These are phyloP conservation scores for Gymnocephalus cernua DNA, from an alignment of 2,113 vertebrate genomes.

Conservation along the genomic window DNA sequence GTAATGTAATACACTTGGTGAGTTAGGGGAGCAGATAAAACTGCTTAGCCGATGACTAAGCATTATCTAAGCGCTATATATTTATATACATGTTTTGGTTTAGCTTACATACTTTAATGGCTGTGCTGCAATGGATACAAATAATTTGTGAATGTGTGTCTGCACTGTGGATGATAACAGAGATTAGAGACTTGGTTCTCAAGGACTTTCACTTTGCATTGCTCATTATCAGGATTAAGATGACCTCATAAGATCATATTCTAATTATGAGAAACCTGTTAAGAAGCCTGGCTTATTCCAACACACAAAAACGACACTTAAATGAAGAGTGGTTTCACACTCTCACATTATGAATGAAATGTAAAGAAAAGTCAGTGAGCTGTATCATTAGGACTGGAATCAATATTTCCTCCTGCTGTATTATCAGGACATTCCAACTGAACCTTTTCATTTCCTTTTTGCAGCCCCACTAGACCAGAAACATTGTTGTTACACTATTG, in stretches of 20 bases:
- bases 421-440: neutral
- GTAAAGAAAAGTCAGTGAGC: neutral
- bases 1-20: conserved; percentile 7
- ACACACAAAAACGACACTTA: neutral
- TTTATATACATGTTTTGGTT: conserved; percentile 5
- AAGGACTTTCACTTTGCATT: neutral
- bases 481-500: no score
- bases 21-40: neutral
- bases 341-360: conserved; percentile 1
- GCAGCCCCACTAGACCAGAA: neutral
- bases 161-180: conserved; percentile 14
- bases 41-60: conserved; percentile 9
- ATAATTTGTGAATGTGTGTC: neutral
- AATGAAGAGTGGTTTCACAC: neutral
- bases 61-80: conserved; percentile 6
- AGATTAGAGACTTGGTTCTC: conserved; percentile 4
- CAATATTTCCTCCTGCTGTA: neutral
- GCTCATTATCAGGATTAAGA: conserved; percentile 3
- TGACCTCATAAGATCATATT: neutral
- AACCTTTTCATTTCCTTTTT: conserved; percentile 10
- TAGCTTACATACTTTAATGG: conserved; percentile 2
- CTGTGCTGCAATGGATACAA: neutral
- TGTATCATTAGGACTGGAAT: conserved; percentile 7
- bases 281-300: neutral
- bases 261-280: neutral